phyloP scores from a whole-genome alignment of 2,113 vertebrate species.

The Cheilinus undulatus region DNA sequence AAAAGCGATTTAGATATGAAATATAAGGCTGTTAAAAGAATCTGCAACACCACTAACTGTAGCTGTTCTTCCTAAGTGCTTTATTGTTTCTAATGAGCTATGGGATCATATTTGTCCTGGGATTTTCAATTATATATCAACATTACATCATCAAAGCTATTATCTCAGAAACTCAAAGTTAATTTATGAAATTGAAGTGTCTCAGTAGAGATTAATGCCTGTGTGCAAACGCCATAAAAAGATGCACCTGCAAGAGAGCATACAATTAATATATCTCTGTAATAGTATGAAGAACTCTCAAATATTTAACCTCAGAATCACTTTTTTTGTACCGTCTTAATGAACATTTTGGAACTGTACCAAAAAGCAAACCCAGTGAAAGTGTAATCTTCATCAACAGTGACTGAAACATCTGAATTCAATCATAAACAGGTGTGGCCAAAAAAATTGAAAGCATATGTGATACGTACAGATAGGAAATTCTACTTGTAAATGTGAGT shows the following conservation, averaged over 20 bases:
- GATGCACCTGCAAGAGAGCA: slow-evolving; percentile 22
- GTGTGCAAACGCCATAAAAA: slow-evolving; percentile 13
- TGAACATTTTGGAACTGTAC: too few relatives aligned
- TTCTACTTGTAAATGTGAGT: too few relatives aligned
- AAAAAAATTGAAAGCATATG: too few relatives aligned
- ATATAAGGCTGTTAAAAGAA: slow-evolving; percentile 20
- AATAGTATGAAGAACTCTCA: too few relatives aligned
- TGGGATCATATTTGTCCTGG: slow-evolving; percentile 30
- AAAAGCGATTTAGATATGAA: slow-evolving; percentile 27
- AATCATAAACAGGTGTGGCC: too few relatives aligned
- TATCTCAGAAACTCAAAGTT: slow-evolving; percentile 6
- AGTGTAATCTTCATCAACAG: too few relatives aligned
- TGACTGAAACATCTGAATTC: too few relatives aligned
- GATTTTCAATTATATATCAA: slow-evolving; percentile 30
- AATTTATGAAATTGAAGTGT: slow-evolving; percentile 10
- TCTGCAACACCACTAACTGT: neutral
- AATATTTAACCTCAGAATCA: too few relatives aligned
- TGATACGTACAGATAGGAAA: too few relatives aligned
- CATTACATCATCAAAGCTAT: slow-evolving; percentile 30
- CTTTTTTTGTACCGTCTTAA: too few relatives aligned
- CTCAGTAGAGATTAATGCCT: slow-evolving; percentile 10
- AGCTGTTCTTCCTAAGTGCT: neutral
- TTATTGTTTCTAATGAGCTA: slow-evolving; percentile 41
- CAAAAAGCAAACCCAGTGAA: too few relatives aligned
- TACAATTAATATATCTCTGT: slow-evolving; percentile 23